Evolutionary conservation across 2,888 invertebrate species (phyloP).

Genomic region (Helicoverpa assulta): DNA sequence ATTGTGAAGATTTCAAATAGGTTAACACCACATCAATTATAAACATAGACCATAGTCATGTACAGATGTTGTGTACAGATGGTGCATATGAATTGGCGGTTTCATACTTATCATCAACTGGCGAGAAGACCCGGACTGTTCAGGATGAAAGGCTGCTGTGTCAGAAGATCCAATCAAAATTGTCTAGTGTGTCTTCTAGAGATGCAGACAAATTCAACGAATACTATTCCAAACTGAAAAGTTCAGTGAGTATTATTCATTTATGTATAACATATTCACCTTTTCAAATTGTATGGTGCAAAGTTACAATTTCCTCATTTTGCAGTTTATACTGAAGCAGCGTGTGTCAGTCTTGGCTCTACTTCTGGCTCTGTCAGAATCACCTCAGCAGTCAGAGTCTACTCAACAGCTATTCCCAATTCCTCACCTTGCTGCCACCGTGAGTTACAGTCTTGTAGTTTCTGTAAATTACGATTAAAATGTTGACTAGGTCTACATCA

Average conservation of each 20-base stretch:
- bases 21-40: neutral
- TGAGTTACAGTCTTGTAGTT: conserved; percentile 67
- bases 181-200: conserved; percentile 73
- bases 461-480: neutral
- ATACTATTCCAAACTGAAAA: conserved; percentile 84
- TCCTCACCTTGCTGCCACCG: conserved; percentile 75
- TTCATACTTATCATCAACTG: conserved; percentile 82
- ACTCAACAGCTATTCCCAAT: conserved; percentile 85
- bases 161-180: conserved; percentile 81
- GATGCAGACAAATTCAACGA: conserved; percentile 87
- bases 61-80: conserved; percentile 70
- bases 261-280: neutral
- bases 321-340: conserved; percentile 91
- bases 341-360: conserved; percentile 90
- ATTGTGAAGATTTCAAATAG: neutral
- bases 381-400: conserved; percentile 75
- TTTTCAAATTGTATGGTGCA: neutral
- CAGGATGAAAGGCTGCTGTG: conserved; percentile 84
- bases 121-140: conserved; percentile 72
- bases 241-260: conserved; percentile 76
- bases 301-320: conserved; percentile 36
- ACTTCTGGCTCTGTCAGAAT: conserved; percentile 83
- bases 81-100: conserved; percentile 86
- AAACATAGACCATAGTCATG: neutral
- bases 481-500: neutral